Percentiles rank a stretch among this genome's conserved stretches.
Evolutionary conservation across 2,797 vertebrate genomes (phyloP).

Genomic region (Chelon auratus): DNA sequence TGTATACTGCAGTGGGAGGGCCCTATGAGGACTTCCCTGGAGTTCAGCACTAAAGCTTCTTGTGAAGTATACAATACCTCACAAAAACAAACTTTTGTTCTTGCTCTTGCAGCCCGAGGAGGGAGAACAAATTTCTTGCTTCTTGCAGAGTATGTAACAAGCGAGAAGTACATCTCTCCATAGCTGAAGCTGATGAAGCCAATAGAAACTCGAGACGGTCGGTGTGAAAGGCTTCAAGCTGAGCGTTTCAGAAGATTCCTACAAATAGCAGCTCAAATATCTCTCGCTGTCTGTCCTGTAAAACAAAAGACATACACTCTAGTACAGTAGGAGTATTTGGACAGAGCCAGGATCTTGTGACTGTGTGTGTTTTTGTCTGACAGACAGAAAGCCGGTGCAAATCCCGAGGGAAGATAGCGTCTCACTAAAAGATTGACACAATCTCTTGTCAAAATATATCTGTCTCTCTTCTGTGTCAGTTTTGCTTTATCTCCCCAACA

Average conservation of each 20-base stretch:
- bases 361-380: conserved; percentile 7
- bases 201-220: too few species aligned
- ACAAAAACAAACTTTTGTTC: too few species aligned
- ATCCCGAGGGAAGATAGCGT: conserved; percentile 36
- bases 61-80: too few species aligned
- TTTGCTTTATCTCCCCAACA: conserved; percentile 29
- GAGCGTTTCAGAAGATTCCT: background rate
- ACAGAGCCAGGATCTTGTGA: conserved; percentile 13
- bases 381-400: conserved; percentile 22
- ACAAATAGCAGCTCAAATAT: background rate
- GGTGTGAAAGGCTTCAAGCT: too few species aligned
- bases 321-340: conserved; percentile 1
- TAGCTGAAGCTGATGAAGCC: too few species aligned
- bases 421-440: conserved; percentile 53
- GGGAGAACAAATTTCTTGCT: too few species aligned
- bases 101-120: too few species aligned
- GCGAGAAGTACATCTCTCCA: too few species aligned
- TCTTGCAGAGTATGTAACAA: too few species aligned
- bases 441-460: conserved; percentile 51
- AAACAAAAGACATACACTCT: background rate
- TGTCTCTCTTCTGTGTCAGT: conserved; percentile 39
- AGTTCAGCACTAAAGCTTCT: too few species aligned
- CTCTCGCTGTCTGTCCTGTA: background rate
- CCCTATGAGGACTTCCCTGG: too few species aligned
- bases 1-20: too few species aligned